Evolutionary conservation across 2,113 vertebrate species (phyloP).

Genomic region (Perccottus glenii): DNA sequence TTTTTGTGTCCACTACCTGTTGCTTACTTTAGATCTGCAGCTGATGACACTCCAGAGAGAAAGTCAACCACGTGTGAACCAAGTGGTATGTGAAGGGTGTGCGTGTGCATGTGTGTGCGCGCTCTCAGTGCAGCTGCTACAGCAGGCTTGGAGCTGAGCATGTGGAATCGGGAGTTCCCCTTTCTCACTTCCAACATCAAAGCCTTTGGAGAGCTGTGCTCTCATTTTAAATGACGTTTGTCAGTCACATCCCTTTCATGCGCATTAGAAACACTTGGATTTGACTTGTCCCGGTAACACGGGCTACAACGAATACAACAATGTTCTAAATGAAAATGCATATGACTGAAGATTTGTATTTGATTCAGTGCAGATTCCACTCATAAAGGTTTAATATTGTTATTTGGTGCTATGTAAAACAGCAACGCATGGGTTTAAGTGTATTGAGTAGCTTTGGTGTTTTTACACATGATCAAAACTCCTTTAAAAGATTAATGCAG

Average conservation of each 20-base stretch:
- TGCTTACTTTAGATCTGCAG: slow-evolving; percentile 40
- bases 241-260: slow-evolving; percentile 1
- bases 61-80: slow-evolving; percentile 58
- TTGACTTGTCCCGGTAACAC: not conserved
- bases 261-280: not conserved
- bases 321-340: too few species aligned
- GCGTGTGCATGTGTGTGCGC: slow-evolving; percentile 20
- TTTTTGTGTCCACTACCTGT: slow-evolving; percentile 28
- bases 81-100: slow-evolving; percentile 56
- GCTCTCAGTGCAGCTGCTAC: slow-evolving; percentile 57
- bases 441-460: not conserved
- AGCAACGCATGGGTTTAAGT: not conserved
- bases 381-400: slow-evolving; percentile 25
- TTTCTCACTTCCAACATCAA: slow-evolving; percentile 54
- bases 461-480: slow-evolving; percentile 19
- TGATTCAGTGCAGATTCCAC: not conserved
- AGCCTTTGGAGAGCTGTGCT: slow-evolving; percentile 32
- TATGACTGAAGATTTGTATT: too few species aligned
- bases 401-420: too few species aligned
- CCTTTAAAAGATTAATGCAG: slow-evolving; percentile 2
- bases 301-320: not conserved
- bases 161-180: slow-evolving; percentile 55
- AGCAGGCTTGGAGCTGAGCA: slow-evolving; percentile 55
- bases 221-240: slow-evolving; percentile 20
- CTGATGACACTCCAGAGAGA: slow-evolving; percentile 47